Percentiles rank a stretch among this genome's conserved stretches.
Conservation (phyloP, 2,797 vertebrate genomes). For the Petrocephalus schoutedeni region DNA sequence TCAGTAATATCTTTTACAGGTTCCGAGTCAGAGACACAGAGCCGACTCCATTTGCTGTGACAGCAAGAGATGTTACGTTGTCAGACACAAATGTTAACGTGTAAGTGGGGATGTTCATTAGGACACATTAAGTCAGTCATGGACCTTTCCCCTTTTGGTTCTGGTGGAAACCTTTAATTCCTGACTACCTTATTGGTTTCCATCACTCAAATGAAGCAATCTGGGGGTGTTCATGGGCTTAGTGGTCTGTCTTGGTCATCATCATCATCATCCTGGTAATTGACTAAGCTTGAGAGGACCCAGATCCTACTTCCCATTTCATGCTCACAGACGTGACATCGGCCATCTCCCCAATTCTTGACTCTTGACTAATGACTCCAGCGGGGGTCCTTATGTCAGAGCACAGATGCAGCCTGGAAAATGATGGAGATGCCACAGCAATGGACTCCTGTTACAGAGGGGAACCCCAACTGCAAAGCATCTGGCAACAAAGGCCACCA, state of each 20-base stretch:
- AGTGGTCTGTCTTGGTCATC: neutral
- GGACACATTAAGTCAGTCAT: neutral
- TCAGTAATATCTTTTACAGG: neutral
- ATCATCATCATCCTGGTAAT: neutral
- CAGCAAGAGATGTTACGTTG: neutral
- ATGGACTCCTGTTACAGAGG: neutral
- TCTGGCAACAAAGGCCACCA: neutral
- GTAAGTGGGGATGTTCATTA: neutral
- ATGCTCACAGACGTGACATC: neutral
- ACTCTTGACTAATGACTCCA: neutral
- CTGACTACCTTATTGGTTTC: neutral
- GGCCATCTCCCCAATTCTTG: neutral
- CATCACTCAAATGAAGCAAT: neutral
- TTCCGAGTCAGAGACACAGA: neutral
- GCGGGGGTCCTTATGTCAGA: neutral
- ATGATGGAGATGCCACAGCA: neutral
- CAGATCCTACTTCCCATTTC: neutral
- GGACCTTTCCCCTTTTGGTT: neutral
- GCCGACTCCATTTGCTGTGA: neutral
- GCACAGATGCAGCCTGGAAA: slow-evolving; percentile 3
- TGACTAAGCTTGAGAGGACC: neutral
- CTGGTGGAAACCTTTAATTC: neutral
- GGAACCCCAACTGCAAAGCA: neutral
- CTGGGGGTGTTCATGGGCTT: neutral
- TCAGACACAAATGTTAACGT: neutral